Evolutionary conservation across 2,113 vertebrate species (phyloP), one percentile per base, ranked within the genome.

Genomic region (Catharus fuscescens): DNA sequence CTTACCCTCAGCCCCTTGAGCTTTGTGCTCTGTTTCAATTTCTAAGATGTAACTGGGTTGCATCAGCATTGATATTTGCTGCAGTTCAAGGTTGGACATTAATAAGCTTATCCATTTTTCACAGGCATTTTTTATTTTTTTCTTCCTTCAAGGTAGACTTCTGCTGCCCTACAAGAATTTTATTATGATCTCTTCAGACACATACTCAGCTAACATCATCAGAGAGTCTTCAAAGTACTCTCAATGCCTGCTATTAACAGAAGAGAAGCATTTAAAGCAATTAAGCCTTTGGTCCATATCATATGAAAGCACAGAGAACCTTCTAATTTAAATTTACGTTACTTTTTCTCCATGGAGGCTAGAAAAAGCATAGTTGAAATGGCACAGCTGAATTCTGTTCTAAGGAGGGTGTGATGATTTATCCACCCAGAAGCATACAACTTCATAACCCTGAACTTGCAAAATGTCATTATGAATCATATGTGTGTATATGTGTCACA

Each of bases 41-140:
- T 94, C 82, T 95, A 56, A 91, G 86, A n/a, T 77, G 59, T 90
- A 94, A 88, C 77, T 94, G 90, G 67, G 71, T 78, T 95, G 40
- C 86, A 91, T 59, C 76, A 93, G 71, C 76, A 92, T 2, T 84
- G 76, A 57, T 92, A 90, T 53, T 92, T 94, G 72, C 81, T 91
- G 71, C 80, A 86, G 86, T 90, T 95, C 83, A 86, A 79, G 67
- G 67, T 85, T 57, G 91, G 83, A 84, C 72, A 85, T 80, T 90
- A 92, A 83, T 67, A 88, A 86, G 88, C 40, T 86, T 82, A 91
- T 90, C 59, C 78, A 86, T 50, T 50, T 50, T 32, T 84, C 69
- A 86, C 25, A 65, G 44, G 25, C 21, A 17, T 44, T 80, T 91
- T 83, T 57, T 26, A 65, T 81, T 48, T 76, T 82, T 87, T 64